These are phyloP conservation scores for Sclerurus mexicanus DNA, from an alignment of 2,113 vertebrate genomes.

Conservation along the genomic window DNA sequence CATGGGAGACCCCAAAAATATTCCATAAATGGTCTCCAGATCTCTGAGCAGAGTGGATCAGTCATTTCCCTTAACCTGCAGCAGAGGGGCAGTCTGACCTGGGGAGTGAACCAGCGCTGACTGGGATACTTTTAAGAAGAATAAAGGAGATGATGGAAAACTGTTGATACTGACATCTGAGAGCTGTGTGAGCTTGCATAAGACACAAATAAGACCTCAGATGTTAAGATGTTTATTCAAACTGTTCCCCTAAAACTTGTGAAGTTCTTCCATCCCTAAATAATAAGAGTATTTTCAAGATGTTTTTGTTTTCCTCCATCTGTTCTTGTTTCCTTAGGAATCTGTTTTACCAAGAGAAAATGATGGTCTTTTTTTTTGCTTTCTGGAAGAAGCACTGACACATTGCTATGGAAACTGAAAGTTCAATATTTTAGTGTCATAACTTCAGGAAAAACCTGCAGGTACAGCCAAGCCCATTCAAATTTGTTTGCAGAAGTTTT, in stretches of 20 bases:
- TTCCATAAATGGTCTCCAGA: neutral
- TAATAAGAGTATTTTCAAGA: neutral
- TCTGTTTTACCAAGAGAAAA: slow-evolving; percentile 30
- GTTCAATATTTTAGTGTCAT: neutral
- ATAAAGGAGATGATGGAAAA: neutral
- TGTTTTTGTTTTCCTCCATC: slow-evolving; percentile 16
- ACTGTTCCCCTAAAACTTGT: neutral
- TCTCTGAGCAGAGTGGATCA: neutral
- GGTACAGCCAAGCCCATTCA: neutral
- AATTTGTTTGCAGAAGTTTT: neutral
- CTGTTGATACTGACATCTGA: neutral
- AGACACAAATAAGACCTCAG: neutral
- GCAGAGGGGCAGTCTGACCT: neutral
- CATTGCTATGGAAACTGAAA: slow-evolving; percentile 54
- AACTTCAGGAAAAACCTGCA: slow-evolving; percentile 12
- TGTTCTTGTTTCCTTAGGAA: slow-evolving; percentile 26
- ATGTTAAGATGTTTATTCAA: neutral
- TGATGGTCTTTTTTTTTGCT: slow-evolving; percentile 6
- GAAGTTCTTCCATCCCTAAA: neutral
- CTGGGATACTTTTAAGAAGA: neutral
- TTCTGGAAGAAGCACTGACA: neutral
- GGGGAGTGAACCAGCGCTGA: neutral
- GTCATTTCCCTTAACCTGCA: neutral
- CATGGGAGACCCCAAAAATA: neutral
- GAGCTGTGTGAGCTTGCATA: neutral